These are phyloP conservation scores for Atherinomorus stipes DNA, from an alignment of 2,113 vertebrate species.

Conservation along the genomic window DNA sequence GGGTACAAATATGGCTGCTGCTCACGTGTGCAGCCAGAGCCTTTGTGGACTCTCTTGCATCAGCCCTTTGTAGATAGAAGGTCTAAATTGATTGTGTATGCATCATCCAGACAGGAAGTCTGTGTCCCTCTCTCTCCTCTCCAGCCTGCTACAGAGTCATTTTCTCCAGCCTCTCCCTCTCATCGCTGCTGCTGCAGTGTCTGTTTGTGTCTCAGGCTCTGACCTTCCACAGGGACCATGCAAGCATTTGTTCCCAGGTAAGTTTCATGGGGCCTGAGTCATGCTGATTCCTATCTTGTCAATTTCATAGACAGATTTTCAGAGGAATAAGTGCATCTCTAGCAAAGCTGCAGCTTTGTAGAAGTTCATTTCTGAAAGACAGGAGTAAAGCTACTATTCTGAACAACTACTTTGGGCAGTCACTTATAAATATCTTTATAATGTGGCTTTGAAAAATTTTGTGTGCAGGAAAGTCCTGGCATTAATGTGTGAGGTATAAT, in stretches of 20 bases:
- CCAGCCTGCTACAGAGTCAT: constrained; percentile 34
- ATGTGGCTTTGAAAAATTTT: too few species aligned
- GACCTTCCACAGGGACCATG: constrained; percentile 75
- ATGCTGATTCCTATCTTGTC: constrained; percentile 7
- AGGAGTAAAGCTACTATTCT: constrained; percentile 37
- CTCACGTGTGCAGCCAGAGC: neutral
- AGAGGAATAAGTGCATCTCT: neutral
- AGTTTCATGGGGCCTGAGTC: constrained; percentile 40
- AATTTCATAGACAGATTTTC: constrained; percentile 2
- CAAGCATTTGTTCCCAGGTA: constrained; percentile 80
- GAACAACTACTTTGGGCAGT: constrained; percentile 8
- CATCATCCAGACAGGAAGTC: constrained; percentile 58
- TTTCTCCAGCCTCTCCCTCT: constrained; percentile 58
- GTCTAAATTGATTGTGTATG: constrained; percentile 52
- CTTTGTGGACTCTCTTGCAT: constrained; percentile 32
- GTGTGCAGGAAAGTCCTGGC: too few species aligned
- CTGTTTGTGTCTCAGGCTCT: constrained; percentile 46
- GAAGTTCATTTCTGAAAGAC: constrained; percentile 9
- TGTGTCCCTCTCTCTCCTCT: constrained; percentile 19
- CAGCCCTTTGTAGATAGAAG: constrained; percentile 39
- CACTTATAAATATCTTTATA: too few species aligned
- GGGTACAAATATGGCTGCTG: constrained; percentile 4
- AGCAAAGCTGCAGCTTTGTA: constrained; percentile 30
- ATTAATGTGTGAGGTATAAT: neutral
- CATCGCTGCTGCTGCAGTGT: constrained; percentile 67